Evolutionary conservation across 2,888 invertebrate species (phyloP), one percentile per base, ranked within the genome.

Genomic region (Synergus itoensis): DNA sequence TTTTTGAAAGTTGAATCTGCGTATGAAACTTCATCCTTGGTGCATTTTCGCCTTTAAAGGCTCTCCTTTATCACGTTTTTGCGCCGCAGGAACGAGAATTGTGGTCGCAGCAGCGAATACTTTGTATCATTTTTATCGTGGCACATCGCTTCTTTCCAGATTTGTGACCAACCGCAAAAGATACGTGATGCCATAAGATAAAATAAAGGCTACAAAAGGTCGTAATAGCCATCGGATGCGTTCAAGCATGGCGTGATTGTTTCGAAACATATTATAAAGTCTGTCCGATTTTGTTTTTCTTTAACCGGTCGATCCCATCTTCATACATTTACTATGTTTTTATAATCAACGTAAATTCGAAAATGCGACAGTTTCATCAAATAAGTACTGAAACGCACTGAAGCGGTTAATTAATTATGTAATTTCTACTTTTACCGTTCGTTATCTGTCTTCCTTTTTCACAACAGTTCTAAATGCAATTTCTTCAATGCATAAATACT

Each of bases 241-340:
- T 77, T 84, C 84, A 83, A 82, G 81, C 86, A 85, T 84, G 82
- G 79, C 80, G 83, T 84, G 85, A 87, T 88, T 87, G 86, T 86
- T 87, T 87, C 84, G 83, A 85, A 89, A 88, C 85, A 84, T 86
- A 88, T 89, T 87, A 88, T 87, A 86, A 85, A 83, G 81, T 82
- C 80, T 79, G 82, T 80, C 82, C 76, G 81, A 85, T 84, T 85
- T 86, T 83, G 84, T 87, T 86, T 86, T 81, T 82, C 78, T 84
- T 79, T 78, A 78, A 9, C 11, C 48, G 65, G 53, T 82, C 81
- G 80, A 73, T 21, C 79, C 81, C 64, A 36, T 53, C 69, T 75
- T 75, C 28, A 36, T 48, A 28, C n/a, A 53, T 53, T 60, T 57
- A 21, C 36, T 36, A 67, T 69, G 16, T 36, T 16, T 53, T 53